Conservation (phyloP, 2,888 invertebrate genomes). For the Drosophila helvetica region DNA sequence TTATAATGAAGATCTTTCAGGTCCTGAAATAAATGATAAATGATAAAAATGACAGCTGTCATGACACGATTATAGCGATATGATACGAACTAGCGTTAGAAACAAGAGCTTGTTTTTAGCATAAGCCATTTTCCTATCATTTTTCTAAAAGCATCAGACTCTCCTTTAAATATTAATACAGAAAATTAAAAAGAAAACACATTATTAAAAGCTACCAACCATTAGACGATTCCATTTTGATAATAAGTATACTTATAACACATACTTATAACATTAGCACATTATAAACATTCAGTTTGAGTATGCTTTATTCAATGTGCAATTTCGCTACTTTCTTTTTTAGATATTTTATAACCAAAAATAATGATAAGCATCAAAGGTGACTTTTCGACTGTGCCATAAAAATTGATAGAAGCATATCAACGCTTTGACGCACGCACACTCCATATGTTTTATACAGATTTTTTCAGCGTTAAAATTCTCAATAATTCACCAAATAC, state of each 20-base stretch:
- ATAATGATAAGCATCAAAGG: conserved; percentile 72
- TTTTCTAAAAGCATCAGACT: too few species aligned
- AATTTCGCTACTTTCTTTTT: conserved; percentile 4
- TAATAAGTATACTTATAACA: background rate
- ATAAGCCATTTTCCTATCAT: too few species aligned
- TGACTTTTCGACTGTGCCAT: conserved; percentile 64
- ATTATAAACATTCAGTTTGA: conserved; percentile 46
- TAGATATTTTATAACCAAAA: conserved; percentile 57
- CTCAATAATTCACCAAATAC: conserved; percentile 63
- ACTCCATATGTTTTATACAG: conserved; percentile 33
- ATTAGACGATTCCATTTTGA: background rate
- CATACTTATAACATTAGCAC: conserved; percentile 24
- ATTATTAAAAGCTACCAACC: background rate
- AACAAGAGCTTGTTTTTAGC: too few species aligned
- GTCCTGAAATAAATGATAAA: too few species aligned
- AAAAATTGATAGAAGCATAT: conserved; percentile 65
- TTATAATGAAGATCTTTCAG: too few species aligned
- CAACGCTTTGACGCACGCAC: conserved; percentile 31
- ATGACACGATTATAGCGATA: too few species aligned
- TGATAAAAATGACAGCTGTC: too few species aligned
- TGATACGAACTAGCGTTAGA: too few species aligned
- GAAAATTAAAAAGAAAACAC: too few species aligned
- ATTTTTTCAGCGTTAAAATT: conserved; percentile 50
- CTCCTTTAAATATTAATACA: too few species aligned
- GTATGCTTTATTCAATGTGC: conserved; percentile 7